Evolutionary conservation across 2,888 invertebrate genomes (phyloP).

Genomic region (Athrips mouffetella): DNA sequence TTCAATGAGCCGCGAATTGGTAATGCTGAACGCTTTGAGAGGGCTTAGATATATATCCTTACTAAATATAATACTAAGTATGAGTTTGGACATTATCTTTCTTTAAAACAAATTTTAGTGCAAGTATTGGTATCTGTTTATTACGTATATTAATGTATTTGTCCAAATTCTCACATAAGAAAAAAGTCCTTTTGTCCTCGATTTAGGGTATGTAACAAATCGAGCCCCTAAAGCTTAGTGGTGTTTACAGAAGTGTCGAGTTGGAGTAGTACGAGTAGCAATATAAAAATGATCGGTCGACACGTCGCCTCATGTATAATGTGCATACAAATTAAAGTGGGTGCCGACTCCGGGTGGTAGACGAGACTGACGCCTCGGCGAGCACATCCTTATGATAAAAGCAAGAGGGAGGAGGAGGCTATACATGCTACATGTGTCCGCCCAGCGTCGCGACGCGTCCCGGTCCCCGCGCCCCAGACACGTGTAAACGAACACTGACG

Average conservation of each 20-base stretch:
- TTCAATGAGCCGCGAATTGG: conserved; percentile 61
- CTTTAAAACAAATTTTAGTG: neutral
- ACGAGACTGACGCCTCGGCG: conserved; percentile 43
- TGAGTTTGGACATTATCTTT: neutral
- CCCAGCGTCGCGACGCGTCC: conserved; percentile 50
- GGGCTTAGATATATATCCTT: conserved; percentile 40
- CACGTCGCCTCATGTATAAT: conserved; percentile 69
- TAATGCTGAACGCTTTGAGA: conserved; percentile 53
- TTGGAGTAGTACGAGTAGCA: conserved; percentile 48
- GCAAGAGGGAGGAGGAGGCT: conserved; percentile 44
- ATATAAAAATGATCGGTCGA: conserved; percentile 67
- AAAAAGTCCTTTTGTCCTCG: neutral
- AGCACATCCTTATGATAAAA: conserved; percentile 55
- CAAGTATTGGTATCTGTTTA: neutral
- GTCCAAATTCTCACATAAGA: neutral
- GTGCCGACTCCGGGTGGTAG: conserved; percentile 32
- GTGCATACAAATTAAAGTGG: conserved; percentile 68
- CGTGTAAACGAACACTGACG: conserved; percentile 57
- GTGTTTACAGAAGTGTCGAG: conserved; percentile 45
- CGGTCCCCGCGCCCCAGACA: conserved; percentile 46
- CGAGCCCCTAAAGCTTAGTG: conserved; percentile 36
- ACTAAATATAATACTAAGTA: conserved; percentile 14
- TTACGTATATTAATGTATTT: neutral
- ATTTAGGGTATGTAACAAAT: conserved; percentile 31
- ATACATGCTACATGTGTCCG: conserved; percentile 58